These are phyloP conservation scores for Limonius californicus DNA, from an alignment of 1,140 invertebrate species.

Conservation along the genomic window DNA sequence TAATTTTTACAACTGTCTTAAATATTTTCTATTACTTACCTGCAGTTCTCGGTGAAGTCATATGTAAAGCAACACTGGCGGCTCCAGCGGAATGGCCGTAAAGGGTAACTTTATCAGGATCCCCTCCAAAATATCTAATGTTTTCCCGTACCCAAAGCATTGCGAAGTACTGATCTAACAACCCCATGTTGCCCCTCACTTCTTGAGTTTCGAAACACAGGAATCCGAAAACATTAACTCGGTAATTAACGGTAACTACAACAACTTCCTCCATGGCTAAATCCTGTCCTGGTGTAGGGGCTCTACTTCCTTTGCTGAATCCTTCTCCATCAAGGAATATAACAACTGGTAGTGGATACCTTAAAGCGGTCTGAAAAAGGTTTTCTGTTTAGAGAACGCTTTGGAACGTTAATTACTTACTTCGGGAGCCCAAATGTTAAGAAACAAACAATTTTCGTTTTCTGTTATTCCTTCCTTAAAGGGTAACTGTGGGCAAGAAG, in stretches of 20 bases:
- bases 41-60: slow-evolving; percentile 46
- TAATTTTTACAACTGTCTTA: too few relatives aligned
- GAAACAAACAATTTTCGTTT: slow-evolving; percentile 37
- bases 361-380: slow-evolving; percentile 10
- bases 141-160: slow-evolving; percentile 61
- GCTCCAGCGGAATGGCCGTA: slow-evolving; percentile 51
- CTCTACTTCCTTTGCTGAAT: slow-evolving; percentile 31
- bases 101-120: slow-evolving; percentile 55
- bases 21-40: too few relatives aligned
- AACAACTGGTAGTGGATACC: slow-evolving; percentile 31
- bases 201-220: slow-evolving; percentile 58
- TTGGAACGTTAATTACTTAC: neutral
- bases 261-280: slow-evolving; percentile 61
- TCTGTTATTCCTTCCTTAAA: slow-evolving; percentile 6
- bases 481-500: slow-evolving; percentile 34
- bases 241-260: slow-evolving; percentile 61
- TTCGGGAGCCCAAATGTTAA: slow-evolving; percentile 34
- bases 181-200: slow-evolving; percentile 54
- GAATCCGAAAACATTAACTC: slow-evolving; percentile 66
- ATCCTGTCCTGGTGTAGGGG: slow-evolving; percentile 59
- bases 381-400: neutral
- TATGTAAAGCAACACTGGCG: slow-evolving; percentile 54
- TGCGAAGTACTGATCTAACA: slow-evolving; percentile 58
- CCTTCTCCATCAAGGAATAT: slow-evolving; percentile 38
- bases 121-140: slow-evolving; percentile 58